A percentile compares a stretch with the other conserved stretches of the same genome.
These are phyloP conservation scores for Drosophila lowei DNA, from an alignment of 1,140 invertebrate species.

Conservation along the genomic window DNA sequence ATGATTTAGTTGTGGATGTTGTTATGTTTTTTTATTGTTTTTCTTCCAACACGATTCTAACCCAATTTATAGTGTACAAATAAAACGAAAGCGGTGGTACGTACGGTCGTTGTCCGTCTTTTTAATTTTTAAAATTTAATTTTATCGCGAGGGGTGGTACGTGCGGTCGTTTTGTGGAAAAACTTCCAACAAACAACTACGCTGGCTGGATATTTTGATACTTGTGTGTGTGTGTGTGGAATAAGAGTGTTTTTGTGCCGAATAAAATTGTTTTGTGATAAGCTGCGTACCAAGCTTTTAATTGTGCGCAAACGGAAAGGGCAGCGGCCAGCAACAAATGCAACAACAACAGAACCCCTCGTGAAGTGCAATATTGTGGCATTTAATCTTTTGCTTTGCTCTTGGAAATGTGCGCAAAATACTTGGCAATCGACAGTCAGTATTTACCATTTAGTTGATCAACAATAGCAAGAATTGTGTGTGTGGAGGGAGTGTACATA, in stretches of 20 bases:
- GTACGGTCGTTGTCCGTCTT: too few species aligned
- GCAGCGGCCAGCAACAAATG: constrained; percentile 26
- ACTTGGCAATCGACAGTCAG: constrained; percentile 5
- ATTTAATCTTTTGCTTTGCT: constrained; percentile 16
- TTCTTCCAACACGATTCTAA: too few species aligned
- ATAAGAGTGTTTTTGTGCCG: constrained; percentile 10
- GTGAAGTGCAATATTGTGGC: constrained; percentile 3
- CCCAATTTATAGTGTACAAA: too few species aligned
- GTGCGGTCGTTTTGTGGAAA: too few species aligned
- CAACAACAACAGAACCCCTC: constrained; percentile 16
- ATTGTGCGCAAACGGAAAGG: constrained; percentile 46
- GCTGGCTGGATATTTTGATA: neutral
- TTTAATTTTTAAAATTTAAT: too few species aligned
- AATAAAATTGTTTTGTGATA: constrained; percentile 56
- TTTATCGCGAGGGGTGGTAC: too few species aligned
- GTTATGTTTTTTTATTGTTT: too few species aligned
- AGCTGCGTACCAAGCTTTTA: constrained; percentile 63
- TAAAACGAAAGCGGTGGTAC: too few species aligned
- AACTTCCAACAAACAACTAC: too few species aligned
- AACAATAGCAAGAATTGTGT: too few species aligned
- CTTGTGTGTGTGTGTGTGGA: neutral
- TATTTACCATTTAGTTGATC: too few species aligned
- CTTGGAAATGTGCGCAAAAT: constrained; percentile 42
- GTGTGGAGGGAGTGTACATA: constrained; percentile 5
- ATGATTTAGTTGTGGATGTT: too few species aligned